phyloP scores from a whole-genome alignment of 2,113 vertebrate species.

The Petromus typicus region DNA sequence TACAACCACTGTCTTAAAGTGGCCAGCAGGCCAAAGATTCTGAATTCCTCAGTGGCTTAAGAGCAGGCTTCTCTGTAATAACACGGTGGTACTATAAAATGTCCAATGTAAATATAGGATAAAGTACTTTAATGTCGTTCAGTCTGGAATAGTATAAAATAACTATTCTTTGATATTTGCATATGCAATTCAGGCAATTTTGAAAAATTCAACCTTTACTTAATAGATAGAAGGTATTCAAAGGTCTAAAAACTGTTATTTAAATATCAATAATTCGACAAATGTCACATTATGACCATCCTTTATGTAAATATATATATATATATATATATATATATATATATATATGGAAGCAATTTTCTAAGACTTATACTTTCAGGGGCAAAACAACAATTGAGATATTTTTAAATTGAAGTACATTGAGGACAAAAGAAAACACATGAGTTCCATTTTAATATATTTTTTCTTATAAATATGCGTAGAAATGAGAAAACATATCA shows the following conservation, averaged over 20 bases:
- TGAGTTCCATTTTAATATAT: conserved; percentile 59
- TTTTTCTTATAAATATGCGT: conserved; percentile 35
- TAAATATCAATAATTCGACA: conserved; percentile 54
- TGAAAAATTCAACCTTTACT: conserved; percentile 44
- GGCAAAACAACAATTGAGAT: conserved; percentile 49
- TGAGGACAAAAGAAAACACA: conserved; percentile 60
- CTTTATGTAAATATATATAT: background rate
- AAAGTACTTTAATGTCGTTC: conserved; percentile 56
- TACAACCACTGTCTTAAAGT: background rate
- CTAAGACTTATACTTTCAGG: background rate
- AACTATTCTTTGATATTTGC: conserved; percentile 33
- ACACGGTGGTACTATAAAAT: background rate
- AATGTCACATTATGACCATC: background rate
- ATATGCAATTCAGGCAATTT: conserved; percentile 40
- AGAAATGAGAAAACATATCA: conserved; percentile 42
- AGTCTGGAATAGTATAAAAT: conserved; percentile 5
- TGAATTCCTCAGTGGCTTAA: conserved; percentile 37
- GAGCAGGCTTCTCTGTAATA: conserved; percentile 29
- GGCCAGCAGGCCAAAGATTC: background rate
- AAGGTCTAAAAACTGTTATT: conserved; percentile 39
- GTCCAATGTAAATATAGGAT: background rate
- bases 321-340: no score
- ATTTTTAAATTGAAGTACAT: conserved; percentile 77
- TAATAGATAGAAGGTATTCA: background rate
- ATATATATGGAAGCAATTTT: background rate